Conservation (phyloP, 2,888 invertebrate genomes). For the Nematopogon swammerdamellus region DNA sequence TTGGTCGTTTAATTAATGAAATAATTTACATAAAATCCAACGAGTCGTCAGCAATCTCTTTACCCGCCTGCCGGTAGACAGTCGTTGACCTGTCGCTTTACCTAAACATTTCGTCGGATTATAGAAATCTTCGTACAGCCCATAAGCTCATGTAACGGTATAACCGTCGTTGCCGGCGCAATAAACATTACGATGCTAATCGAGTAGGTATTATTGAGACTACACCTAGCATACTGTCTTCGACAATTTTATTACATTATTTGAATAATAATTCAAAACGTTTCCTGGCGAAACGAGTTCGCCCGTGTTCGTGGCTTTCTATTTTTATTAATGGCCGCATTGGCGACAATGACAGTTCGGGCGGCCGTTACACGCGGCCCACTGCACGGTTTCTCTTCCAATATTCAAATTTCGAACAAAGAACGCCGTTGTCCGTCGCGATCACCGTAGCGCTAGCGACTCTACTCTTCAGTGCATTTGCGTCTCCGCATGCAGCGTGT, state of each 20-base stretch:
- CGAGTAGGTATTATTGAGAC: not conserved
- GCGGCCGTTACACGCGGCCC: not conserved
- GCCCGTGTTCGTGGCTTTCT: not conserved
- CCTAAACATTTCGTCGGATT: not conserved
- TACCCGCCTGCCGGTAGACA: not conserved
- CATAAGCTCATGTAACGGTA: not conserved
- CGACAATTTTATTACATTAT: not conserved
- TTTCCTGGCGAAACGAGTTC: not conserved
- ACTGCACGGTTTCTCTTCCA: not conserved
- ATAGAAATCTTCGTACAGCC: not conserved
- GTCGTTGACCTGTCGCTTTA: not conserved
- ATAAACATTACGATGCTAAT: not conserved
- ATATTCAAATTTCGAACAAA: not conserved
- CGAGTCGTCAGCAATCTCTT: too few relatives aligned
- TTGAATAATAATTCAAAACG: not conserved
- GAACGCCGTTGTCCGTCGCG: not conserved
- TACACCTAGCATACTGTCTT: not conserved
- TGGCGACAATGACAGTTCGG: not conserved
- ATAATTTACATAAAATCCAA: too few relatives aligned
- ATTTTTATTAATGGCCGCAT: not conserved
- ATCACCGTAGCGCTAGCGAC: too few relatives aligned
- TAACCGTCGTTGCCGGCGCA: not conserved
- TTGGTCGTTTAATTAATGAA: too few relatives aligned
- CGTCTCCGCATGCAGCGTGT: too few relatives aligned
- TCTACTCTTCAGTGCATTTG: too few relatives aligned